phyloP scores from a whole-genome alignment of 2,888 invertebrate species.

The Ligdia adustata region DNA sequence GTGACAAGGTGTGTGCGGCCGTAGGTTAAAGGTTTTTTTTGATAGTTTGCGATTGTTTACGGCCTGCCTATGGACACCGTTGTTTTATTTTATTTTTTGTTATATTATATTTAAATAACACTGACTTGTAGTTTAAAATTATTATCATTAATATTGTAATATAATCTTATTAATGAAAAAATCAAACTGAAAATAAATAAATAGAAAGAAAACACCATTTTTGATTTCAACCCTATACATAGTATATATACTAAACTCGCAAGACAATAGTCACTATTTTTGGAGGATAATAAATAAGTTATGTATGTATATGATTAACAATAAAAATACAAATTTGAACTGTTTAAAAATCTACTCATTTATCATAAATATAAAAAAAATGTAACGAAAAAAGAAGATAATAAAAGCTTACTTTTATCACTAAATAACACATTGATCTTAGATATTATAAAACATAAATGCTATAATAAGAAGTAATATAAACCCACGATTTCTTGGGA shows the following conservation, averaged over 20 bases:
- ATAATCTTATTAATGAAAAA: slow-evolving; percentile 84
- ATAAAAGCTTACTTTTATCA: slow-evolving; percentile 31
- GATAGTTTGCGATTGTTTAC: slow-evolving; percentile 58
- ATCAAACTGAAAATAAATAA: slow-evolving; percentile 82
- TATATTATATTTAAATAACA: slow-evolving; percentile 82
- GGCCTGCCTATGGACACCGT: slow-evolving; percentile 64
- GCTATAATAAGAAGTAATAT: slow-evolving; percentile 40
- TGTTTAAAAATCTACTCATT: slow-evolving; percentile 52
- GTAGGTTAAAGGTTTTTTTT: slow-evolving; percentile 45
- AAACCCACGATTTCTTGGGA: slow-evolving; percentile 28
- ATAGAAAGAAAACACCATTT: slow-evolving; percentile 69
- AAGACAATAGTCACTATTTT: no score
- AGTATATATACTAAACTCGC: no score
- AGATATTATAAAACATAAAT: slow-evolving; percentile 45
- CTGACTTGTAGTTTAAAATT: slow-evolving; percentile 83
- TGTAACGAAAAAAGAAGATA: slow-evolving; percentile 43
- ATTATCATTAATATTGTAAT: slow-evolving; percentile 84
- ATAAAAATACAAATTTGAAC: slow-evolving; percentile 41
- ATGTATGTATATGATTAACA: no score
- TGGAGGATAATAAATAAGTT: no score
- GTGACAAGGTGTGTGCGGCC: slow-evolving; percentile 56
- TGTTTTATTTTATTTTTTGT: slow-evolving; percentile 79
- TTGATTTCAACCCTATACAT: slow-evolving; percentile 14
- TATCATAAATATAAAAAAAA: slow-evolving; percentile 44
- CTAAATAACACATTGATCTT: slow-evolving; percentile 39